Percentiles rank a stretch among this genome's conserved stretches.
Conservation (phyloP, 2,797 vertebrate species). For the Tiaroga cobitis region DNA sequence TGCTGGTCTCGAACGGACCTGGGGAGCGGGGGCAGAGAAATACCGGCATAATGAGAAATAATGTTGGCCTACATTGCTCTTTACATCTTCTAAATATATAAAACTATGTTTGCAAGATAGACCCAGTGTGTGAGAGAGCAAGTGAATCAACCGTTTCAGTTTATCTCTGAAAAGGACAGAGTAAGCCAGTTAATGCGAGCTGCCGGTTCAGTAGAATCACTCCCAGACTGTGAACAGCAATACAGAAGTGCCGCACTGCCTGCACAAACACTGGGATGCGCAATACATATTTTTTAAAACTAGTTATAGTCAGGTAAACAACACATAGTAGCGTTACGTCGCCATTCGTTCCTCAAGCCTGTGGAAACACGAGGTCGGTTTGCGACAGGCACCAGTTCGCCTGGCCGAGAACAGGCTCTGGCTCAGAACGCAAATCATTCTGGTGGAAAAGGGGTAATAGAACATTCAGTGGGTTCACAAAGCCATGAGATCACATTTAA, state of each 20-base stretch:
- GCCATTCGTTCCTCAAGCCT: neutral
- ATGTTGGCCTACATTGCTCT: neutral
- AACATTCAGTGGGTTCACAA: slow-evolving; percentile 10
- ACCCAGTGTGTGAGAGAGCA: neutral
- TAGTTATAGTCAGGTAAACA: neutral
- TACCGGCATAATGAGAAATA: neutral
- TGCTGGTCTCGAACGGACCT: neutral
- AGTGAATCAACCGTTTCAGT: neutral
- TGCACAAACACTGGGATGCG: neutral
- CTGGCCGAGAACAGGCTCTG: neutral
- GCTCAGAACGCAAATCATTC: neutral
- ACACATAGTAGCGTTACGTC: neutral
- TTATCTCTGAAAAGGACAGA: neutral
- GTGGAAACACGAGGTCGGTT: neutral
- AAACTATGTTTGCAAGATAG: neutral
- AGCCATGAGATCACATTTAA: neutral
- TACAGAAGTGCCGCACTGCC: neutral
- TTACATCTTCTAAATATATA: neutral
- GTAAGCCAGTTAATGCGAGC: too few relatives aligned
- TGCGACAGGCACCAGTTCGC: neutral
- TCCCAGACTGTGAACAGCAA: neutral
- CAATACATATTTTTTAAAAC: neutral
- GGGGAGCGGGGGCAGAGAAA: too few relatives aligned
- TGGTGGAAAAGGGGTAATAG: neutral
- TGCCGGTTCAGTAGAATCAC: neutral